A percentile compares a stretch with the other conserved stretches of the same genome.
Conservation (phyloP, 2,113 vertebrate species). For the Caranx melampygus region DNA sequence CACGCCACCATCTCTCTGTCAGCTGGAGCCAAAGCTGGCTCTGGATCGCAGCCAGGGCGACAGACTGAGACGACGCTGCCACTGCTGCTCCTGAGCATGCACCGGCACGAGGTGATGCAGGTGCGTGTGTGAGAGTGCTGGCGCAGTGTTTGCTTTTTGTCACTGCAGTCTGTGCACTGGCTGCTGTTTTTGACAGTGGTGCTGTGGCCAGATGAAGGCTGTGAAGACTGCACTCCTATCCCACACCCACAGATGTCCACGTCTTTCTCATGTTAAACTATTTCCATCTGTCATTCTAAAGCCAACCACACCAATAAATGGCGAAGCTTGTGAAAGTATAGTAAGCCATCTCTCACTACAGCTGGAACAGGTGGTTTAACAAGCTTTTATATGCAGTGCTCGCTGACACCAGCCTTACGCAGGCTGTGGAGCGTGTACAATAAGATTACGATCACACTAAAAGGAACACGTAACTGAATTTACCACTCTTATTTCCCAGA, state of each 20-base stretch:
- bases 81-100: conserved; percentile 35
- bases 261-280: background rate
- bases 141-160: background rate
- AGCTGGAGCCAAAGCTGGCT: conserved; percentile 25
- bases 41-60: conserved; percentile 38
- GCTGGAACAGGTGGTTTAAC: background rate
- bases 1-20: conserved; percentile 4
- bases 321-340: too few relatives aligned
- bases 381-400: too few relatives aligned
- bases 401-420: too few relatives aligned
- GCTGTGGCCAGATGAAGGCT: background rate
- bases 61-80: conserved; percentile 18
- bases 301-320: too few relatives aligned
- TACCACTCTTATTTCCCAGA: background rate
- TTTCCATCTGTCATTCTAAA: too few relatives aligned
- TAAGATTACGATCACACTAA: background rate
- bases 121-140: conserved; percentile 9
- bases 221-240: too few relatives aligned
- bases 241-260: too few relatives aligned
- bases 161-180: too few relatives aligned
- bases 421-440: too few relatives aligned
- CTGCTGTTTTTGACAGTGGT: background rate
- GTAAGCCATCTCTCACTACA: background rate
- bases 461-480: background rate
- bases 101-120: conserved; percentile 10